Conservation (phyloP, 2,113 vertebrate species). For the Agelaius tricolor region DNA sequence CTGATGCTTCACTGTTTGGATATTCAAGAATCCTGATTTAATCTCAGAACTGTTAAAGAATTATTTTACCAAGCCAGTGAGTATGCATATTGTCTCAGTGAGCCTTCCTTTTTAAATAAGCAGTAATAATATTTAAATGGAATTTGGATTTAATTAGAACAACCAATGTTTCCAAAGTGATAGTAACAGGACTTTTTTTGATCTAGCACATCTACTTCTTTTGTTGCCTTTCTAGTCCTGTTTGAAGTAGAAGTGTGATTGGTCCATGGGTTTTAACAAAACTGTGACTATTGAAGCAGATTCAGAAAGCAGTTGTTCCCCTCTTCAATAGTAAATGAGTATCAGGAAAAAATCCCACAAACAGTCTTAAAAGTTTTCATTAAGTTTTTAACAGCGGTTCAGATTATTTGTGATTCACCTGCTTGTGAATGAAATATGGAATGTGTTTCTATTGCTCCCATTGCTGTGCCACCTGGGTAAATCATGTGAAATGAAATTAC, state of each 20-base stretch:
- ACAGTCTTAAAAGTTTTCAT: neutral
- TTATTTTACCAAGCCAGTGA: neutral
- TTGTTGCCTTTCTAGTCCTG: neutral
- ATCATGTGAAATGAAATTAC: neutral
- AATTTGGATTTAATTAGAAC: neutral
- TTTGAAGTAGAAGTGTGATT: neutral
- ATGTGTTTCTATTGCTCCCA: neutral
- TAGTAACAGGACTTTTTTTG: neutral
- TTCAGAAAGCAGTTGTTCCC: neutral
- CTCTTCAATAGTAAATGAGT: neutral
- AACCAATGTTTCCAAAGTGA: neutral
- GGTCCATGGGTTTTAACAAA: neutral
- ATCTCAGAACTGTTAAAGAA: neutral
- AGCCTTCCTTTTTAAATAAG: neutral
- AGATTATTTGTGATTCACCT: neutral
- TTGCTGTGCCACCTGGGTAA: neutral
- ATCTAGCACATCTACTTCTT: neutral
- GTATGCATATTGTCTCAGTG: neutral
- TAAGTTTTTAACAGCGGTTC: neutral
- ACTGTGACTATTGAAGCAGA: neutral
- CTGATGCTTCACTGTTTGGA: neutral
- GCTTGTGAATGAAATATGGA: neutral
- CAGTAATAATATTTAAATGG: neutral
- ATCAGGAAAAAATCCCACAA: neutral
- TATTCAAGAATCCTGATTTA: neutral